Conservation (phyloP, 2,113 vertebrate genomes). For the Manacus vitellinus region DNA sequence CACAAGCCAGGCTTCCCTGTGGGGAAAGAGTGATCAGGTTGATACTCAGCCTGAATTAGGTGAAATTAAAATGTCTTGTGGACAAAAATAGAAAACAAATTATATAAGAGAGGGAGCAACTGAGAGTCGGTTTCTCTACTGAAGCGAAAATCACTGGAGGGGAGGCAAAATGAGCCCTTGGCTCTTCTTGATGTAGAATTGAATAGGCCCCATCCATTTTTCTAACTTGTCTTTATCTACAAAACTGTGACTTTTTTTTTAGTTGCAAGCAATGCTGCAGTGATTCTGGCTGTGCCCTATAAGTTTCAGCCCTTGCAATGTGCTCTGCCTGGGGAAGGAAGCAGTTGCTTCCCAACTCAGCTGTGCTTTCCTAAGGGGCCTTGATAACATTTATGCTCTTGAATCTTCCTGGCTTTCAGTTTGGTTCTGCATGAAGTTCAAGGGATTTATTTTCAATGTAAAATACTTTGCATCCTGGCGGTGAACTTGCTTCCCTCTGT, state of each 20-base stretch:
- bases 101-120: neutral
- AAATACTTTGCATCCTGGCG: neutral
- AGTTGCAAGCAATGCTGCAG: neutral
- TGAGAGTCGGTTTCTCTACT: neutral
- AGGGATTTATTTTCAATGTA: neutral
- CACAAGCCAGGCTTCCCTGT: neutral
- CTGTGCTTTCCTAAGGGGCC: neutral
- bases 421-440: neutral
- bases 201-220: neutral
- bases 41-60: neutral
- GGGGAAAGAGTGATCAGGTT: neutral
- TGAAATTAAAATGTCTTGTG: neutral
- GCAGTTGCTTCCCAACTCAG: neutral
- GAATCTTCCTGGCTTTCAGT: neutral
- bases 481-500: neutral
- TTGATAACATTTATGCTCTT: neutral
- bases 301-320: neutral
- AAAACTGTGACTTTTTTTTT: neutral
- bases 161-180: neutral
- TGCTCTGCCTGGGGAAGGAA: neutral
- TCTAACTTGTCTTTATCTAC: neutral
- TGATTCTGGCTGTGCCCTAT: neutral
- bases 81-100: neutral
- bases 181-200: neutral
- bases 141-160: neutral